Percentiles rank a stretch among this genome's conserved stretches.
Evolutionary conservation across 30 jellyfish, hydroid and myxozoan genomes (phyloP).

Genomic region (Aurelia aurita): DNA sequence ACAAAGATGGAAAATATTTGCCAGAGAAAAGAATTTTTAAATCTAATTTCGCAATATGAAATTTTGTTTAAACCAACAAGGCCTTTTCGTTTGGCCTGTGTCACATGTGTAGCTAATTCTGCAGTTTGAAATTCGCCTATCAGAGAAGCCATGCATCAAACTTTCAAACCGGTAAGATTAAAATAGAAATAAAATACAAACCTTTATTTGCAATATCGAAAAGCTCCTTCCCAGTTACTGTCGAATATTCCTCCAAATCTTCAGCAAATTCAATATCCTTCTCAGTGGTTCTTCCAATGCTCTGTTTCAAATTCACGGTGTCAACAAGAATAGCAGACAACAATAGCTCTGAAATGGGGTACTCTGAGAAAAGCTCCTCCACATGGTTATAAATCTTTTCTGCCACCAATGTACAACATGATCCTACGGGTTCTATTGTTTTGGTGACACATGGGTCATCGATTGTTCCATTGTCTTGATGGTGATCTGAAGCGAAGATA

Average conservation of each 20-base stretch:
- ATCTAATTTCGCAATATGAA: too few relatives aligned
- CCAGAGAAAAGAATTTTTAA: too few relatives aligned
- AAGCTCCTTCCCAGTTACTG: slow-evolving; percentile 35
- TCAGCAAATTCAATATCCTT: slow-evolving; percentile 79
- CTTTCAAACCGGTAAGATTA: too few relatives aligned
- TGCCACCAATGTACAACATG: slow-evolving; percentile 89
- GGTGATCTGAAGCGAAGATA: slow-evolving; percentile 83
- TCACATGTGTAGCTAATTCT: too few relatives aligned
- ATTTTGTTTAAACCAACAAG: too few relatives aligned
- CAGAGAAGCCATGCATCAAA: too few relatives aligned
- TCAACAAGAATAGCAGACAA: slow-evolving; percentile 82
- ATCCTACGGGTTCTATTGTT: slow-evolving; percentile 82
- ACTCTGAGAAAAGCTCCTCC: slow-evolving; percentile 20
- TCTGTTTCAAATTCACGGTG: slow-evolving; percentile 71
- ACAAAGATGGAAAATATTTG: too few relatives aligned
- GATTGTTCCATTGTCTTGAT: slow-evolving; percentile 52
- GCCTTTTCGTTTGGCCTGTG: too few relatives aligned
- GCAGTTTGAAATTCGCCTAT: too few relatives aligned
- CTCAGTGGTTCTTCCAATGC: slow-evolving; percentile 77
- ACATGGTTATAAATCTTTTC: slow-evolving; percentile 48
- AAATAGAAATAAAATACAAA: background rate
- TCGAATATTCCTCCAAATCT: slow-evolving; percentile 31
- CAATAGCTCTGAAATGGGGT: slow-evolving; percentile 66
- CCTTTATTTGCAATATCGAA: slow-evolving; percentile 69
- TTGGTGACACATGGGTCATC: slow-evolving; percentile 48